phyloP scores from a whole-genome alignment of 2,113 vertebrate genomes.

The Dryoscopus gambensis region DNA sequence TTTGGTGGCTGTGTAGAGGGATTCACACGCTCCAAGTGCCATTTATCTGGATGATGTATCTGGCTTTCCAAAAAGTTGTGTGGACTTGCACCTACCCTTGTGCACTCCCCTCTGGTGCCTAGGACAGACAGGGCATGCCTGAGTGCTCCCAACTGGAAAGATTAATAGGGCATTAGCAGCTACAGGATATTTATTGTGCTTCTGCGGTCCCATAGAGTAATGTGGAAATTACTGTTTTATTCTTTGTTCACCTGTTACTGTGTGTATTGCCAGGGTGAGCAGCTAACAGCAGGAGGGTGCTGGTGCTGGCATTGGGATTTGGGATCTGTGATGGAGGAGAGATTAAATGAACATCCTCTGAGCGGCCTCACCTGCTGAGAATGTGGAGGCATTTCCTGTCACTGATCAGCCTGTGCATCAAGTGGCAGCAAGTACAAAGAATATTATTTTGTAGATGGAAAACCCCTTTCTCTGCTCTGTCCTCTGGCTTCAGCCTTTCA shows the following conservation, averaged over 20 bases:
- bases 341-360: background rate
- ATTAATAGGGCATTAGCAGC: background rate
- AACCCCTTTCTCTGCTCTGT: background rate
- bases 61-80: background rate
- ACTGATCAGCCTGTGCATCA: background rate
- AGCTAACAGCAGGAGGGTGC: background rate
- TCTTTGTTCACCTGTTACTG: background rate
- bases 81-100: background rate
- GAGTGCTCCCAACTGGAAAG: no score
- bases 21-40: fast-evolving
- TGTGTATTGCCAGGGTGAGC: background rate
- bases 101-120: background rate
- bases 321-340: background rate
- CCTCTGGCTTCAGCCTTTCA: background rate
- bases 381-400: background rate
- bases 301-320: background rate
- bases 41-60: fast-evolving
- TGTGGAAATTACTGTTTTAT: background rate
- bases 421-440: background rate
- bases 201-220: background rate
- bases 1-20: background rate
- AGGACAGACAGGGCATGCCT: background rate
- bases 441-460: background rate
- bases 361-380: background rate
- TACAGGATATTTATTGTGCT: background rate